A percentile compares a stretch with the other conserved stretches of the same genome.
These are phyloP conservation scores for Malurus melanocephalus DNA, from an alignment of 2,113 vertebrate species.

Conservation along the genomic window DNA sequence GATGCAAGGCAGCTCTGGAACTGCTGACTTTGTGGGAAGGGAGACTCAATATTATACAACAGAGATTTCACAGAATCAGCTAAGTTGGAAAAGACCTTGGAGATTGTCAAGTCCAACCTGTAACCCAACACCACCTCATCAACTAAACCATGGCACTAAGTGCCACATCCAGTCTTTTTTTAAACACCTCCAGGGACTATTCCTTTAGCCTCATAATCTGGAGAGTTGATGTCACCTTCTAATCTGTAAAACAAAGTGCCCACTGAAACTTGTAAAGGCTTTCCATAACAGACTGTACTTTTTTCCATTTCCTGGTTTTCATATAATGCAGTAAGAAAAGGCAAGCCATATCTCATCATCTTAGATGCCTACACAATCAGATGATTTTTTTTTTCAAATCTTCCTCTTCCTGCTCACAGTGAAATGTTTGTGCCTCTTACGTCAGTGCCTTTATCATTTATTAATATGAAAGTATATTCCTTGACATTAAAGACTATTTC, in stretches of 20 bases:
- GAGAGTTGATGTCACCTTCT: not conserved
- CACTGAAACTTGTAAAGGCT: not conserved
- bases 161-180: not conserved
- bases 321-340: not conserved
- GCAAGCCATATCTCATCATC: not conserved
- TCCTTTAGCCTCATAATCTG: not conserved
- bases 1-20: not conserved
- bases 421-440: slow-evolving; percentile 2
- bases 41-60: not conserved
- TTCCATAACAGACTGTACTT: not conserved
- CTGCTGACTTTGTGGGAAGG: not conserved
- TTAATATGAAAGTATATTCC: not conserved
- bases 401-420: not conserved
- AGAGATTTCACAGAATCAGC: not conserved
- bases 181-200: not conserved
- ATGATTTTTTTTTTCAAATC: not conserved
- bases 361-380: not conserved
- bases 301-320: not conserved
- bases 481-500: not conserved
- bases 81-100: not conserved
- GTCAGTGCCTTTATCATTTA: slow-evolving; percentile 11
- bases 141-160: not conserved
- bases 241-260: not conserved
- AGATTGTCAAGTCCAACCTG: not conserved
- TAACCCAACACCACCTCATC: not conserved